phyloP scores from a whole-genome alignment of 2,797 vertebrate species.

The Amblyopsis hoosieri region DNA sequence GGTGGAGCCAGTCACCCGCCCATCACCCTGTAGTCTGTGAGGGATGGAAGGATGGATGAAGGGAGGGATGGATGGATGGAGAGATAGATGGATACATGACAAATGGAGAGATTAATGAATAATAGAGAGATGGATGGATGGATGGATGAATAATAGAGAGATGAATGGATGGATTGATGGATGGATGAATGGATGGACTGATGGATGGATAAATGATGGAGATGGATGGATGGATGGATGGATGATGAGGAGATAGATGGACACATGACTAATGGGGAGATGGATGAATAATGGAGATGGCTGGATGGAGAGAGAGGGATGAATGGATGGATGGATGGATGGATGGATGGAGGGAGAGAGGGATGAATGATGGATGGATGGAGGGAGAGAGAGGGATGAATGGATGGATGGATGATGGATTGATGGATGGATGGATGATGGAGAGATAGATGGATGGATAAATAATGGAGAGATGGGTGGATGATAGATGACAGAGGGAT shows the following conservation, averaged over 20 bases:
- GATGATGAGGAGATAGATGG: background rate
- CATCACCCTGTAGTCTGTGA: slow-evolving; percentile 13
- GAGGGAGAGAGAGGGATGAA: background rate
- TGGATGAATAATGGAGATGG: too few species aligned
- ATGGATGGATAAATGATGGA: too few species aligned
- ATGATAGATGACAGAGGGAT: too few species aligned
- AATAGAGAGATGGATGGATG: slow-evolving; percentile 25
- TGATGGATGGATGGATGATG: slow-evolving; percentile 7
- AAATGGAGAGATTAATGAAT: too few species aligned
- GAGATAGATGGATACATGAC: too few species aligned
- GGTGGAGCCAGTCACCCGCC: slow-evolving; percentile 27
- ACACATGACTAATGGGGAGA: background rate
- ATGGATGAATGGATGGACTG: too few species aligned
- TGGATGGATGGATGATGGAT: too few species aligned
- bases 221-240: slow-evolving; percentile 7
- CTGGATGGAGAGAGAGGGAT: slow-evolving; percentile 20
- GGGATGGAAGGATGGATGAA: slow-evolving; percentile 1
- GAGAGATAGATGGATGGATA: slow-evolving; percentile 36
- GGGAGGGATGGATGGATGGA: too few species aligned
- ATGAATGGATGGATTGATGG: too few species aligned
- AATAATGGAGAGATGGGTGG: too few species aligned
- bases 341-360: too few species aligned
- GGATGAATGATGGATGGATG: slow-evolving; percentile 26
- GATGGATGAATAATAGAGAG: too few species aligned
- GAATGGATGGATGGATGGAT: slow-evolving; percentile 21